These are phyloP conservation scores for Blennius ocellaris DNA, from an alignment of 2,113 vertebrate genomes.

Conservation along the genomic window DNA sequence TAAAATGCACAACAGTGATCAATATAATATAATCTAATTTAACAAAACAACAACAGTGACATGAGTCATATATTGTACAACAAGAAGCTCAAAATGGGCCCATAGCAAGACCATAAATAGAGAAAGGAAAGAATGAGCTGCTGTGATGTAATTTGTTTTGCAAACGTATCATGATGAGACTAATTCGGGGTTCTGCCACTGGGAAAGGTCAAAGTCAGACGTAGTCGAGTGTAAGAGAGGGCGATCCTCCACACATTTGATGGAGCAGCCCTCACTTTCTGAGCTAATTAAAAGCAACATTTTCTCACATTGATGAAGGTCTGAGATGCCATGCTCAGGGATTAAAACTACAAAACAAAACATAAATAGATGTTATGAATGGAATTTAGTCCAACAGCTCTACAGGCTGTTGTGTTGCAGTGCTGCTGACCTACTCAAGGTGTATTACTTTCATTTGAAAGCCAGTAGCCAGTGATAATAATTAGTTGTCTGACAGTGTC, in stretches of 20 bases:
- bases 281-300: constrained; percentile 66
- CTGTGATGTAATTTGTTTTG: constrained; percentile 37
- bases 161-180: constrained; percentile 48
- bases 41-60: constrained; percentile 6
- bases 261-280: constrained; percentile 27
- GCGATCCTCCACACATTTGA: constrained; percentile 42
- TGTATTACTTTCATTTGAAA: constrained; percentile 68
- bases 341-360: constrained; percentile 2
- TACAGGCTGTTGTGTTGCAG: constrained; percentile 25
- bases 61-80: constrained; percentile 3
- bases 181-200: constrained; percentile 49
- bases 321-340: constrained; percentile 36
- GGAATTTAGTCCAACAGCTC: constrained; percentile 50
- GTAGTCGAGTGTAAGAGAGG: constrained; percentile 34
- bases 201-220: constrained; percentile 69
- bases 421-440: constrained; percentile 75
- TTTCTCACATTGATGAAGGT: constrained; percentile 58
- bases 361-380: constrained; percentile 45
- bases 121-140: not conserved
- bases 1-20: constrained; percentile 1
- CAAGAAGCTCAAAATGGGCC: not conserved
- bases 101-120: constrained; percentile 1
- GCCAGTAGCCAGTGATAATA: constrained; percentile 47
- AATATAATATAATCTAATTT: not conserved
- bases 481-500: constrained; percentile 38